Evolutionary conservation across 1,140 invertebrate genomes (phyloP).

Genomic region (Bemisia tabaci): DNA sequence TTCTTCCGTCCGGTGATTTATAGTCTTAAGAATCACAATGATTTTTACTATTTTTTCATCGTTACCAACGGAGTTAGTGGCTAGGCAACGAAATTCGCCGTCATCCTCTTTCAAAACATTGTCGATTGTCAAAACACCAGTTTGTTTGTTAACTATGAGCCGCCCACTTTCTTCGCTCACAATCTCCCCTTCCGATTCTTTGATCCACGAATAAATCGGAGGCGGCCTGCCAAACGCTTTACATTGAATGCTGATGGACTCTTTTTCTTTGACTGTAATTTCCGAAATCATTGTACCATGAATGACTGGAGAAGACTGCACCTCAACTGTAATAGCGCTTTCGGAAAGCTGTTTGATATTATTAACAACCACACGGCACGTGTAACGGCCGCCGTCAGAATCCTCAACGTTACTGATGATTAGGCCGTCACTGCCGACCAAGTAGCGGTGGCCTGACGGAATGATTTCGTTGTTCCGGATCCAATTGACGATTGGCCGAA

Average conservation of each 20-base stretch:
- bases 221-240: slow-evolving; percentile 66
- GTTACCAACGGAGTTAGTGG: slow-evolving; percentile 62
- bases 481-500: slow-evolving; percentile 72
- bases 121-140: slow-evolving; percentile 52
- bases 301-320: slow-evolving; percentile 60
- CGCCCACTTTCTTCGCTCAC: slow-evolving; percentile 47
- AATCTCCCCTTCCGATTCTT: slow-evolving; percentile 34
- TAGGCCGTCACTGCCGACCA: slow-evolving; percentile 58
- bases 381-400: slow-evolving; percentile 71
- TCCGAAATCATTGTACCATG: slow-evolving; percentile 33
- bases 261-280: slow-evolving; percentile 60
- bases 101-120: slow-evolving; percentile 62
- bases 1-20: no score
- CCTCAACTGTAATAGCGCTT: slow-evolving; percentile 61
- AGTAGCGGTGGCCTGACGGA: slow-evolving; percentile 47
- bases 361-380: slow-evolving; percentile 64
- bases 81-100: slow-evolving; percentile 67
- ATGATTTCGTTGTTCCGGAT: slow-evolving; percentile 49
- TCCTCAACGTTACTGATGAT: slow-evolving; percentile 61
- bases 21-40: slow-evolving; percentile 53
- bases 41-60: slow-evolving; percentile 47
- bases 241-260: slow-evolving; percentile 55
- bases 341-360: slow-evolving; percentile 60
- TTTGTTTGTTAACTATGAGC: slow-evolving; percentile 55
- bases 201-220: slow-evolving; percentile 68